Evolutionary conservation across 1,140 invertebrate species (phyloP).

Genomic region (Reticulitermes speratus): DNA sequence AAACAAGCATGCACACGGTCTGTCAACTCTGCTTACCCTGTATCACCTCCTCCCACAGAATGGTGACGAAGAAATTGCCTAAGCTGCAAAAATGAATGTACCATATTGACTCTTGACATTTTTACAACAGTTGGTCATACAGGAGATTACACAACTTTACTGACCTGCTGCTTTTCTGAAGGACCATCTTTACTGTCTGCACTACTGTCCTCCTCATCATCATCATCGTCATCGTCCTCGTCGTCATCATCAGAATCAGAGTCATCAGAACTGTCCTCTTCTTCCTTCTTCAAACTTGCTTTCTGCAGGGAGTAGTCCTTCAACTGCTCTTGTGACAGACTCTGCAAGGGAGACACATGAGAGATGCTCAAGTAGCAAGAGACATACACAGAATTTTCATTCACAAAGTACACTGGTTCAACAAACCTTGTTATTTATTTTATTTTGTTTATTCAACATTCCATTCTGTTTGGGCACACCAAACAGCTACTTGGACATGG

Average conservation of each 20-base stretch:
- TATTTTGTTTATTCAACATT: too few species aligned
- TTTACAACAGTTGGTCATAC: background rate
- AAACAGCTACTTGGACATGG: too few species aligned
- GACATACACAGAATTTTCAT: too few species aligned
- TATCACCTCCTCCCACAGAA: background rate
- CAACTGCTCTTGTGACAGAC: constrained; percentile 44
- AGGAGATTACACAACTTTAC: background rate
- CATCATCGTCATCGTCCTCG: background rate
- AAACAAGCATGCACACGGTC: too few species aligned
- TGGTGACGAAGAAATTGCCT: background rate
- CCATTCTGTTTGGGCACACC: too few species aligned
- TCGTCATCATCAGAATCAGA: constrained; percentile 30
- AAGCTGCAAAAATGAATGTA: background rate
- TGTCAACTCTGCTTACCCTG: background rate
- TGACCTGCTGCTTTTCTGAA: background rate
- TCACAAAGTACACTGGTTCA: too few species aligned
- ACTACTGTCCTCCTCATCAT: constrained; percentile 28
- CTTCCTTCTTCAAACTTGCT: constrained; percentile 24
- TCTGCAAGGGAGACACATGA: constrained; percentile 13
- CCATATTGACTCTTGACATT: background rate
- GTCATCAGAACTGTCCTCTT: constrained; percentile 24
- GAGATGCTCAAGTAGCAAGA: too few species aligned
- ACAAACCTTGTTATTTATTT: too few species aligned
- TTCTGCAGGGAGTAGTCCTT: constrained; percentile 41
- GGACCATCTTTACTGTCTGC: constrained; percentile 6